Evolutionary conservation across 2,113 vertebrate genomes (phyloP), one percentile per base, ranked within the genome.

Genomic region (Oxyruncus cristatus): DNA sequence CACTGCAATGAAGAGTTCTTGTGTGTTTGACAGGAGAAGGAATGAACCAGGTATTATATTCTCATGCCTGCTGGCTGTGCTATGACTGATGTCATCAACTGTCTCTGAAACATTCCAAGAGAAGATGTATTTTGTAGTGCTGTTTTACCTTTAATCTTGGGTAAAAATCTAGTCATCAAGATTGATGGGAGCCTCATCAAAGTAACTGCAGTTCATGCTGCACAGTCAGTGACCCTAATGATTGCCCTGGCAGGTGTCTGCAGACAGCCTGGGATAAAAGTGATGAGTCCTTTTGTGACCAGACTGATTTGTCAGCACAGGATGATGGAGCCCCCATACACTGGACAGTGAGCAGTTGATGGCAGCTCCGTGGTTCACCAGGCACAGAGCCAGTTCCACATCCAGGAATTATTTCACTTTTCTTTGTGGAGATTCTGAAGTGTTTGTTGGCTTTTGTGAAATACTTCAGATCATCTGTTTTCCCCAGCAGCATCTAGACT

Each of bases 391-490:
- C 83, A 92, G 26, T 59, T 88, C 68, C 77, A 42, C 67, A 66
- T 78, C 71, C 82, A 88, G 92, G 52, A 88, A 84, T 94, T 88
- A 91, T 74, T 95, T 90, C 56, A 52, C 47, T 86, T 92, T 92
- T 61, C 79, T 96, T 86, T 85, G n/a, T 56, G 66, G 49, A 42
- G 1, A 32, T 92, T 85, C 65, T 93, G 80, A 70, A 68, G 83
- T 79, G 73, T 89, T 87, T 81, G 76, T 39, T 84, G 85, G 74
- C 68, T 90, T 91, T 91, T 81, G 90, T 74, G 81, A 87, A 83
- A 52, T 81, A 56, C 76, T 96, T 96, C 76, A 95, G 83, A 37
- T 93, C 52, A 89, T 96, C 76, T 81, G 49, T 87, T 84, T 94
- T 94, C 73, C 79, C 79, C 79, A 65, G 61, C 53, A 92, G 49